Evolutionary conservation across 2,113 vertebrate species (phyloP), one percentile per base, ranked within the genome.

Genomic region (Camelus dromedarius): DNA sequence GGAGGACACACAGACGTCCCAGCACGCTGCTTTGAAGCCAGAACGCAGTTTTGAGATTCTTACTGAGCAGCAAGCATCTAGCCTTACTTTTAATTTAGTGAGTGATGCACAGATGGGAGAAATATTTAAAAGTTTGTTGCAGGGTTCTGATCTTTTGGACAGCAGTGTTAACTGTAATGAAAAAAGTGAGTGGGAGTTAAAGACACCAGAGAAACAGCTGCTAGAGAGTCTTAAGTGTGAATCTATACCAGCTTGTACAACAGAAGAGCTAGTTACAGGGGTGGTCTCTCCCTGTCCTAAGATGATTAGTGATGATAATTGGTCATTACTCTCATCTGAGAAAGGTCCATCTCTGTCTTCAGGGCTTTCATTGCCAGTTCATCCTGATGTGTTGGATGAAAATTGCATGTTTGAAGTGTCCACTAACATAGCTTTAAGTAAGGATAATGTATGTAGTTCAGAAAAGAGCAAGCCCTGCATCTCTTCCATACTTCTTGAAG

Each of bases 91-190:
- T 97, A 99, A 99, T 98, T 98, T 99, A 88, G 99, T 99, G 3
- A 99, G 99, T 84, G 99, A 99, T 98, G 99, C 99, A 95, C 99
- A 99, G 82, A 99, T 99, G 99, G 99, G 99, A 89, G 99, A 99
- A 90, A 99, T 99, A 97, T 99, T 99, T 98, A 99, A 99, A 98
- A 99, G 99, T 97, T 99, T 99, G 50, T 97, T 99, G 95, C 99
- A 99, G 96, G 99, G 99, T n/a, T 99, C 99, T 6, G 99, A 99
- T 98, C 98, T 99, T 83, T 97, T 99, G 66, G 99, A 99, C 67
- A 98, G 93, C 93, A 98, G 96, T 18, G 95, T 97, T 86, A 97
- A 98, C 7, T 96, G 50, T 46, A 98, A 97, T 1, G 99, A 99
- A 77, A 98, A 98, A 97, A 96, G 98, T 16, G 96, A 98, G 0